phyloP scores from a whole-genome alignment of 2,797 vertebrate species.

The Micrastur ruficollis region DNA sequence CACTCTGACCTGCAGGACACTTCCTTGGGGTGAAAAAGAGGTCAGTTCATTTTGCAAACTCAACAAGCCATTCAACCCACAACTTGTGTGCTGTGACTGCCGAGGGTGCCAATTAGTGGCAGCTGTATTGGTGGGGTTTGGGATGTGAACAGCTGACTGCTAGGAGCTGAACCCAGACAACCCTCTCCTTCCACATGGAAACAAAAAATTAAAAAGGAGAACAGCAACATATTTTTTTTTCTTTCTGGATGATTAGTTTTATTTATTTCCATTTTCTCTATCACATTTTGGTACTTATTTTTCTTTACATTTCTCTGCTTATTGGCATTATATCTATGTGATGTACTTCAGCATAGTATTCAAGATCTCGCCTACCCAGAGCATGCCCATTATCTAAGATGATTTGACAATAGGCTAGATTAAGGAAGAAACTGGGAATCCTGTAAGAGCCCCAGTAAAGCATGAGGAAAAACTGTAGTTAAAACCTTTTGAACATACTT shows the following conservation, averaged over 20 bases:
- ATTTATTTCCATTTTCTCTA: background rate
- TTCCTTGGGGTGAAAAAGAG: background rate
- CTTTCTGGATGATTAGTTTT: background rate
- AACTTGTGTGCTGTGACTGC: background rate
- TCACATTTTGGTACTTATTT: background rate
- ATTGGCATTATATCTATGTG: background rate
- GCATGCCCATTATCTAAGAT: background rate
- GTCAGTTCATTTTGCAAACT: background rate
- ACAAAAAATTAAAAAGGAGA: background rate
- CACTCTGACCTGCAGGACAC: background rate
- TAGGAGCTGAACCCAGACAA: background rate
- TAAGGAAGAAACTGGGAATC: background rate
- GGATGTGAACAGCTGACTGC: conserved; percentile 12
- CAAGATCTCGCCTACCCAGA: background rate
- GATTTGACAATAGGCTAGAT: background rate
- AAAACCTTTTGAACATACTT: background rate
- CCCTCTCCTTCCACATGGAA: background rate
- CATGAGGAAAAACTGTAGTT: background rate
- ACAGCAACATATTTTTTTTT: background rate
- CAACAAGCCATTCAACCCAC: background rate
- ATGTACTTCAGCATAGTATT: background rate
- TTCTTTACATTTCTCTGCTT: background rate
- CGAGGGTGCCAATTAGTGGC: conserved; percentile 29
- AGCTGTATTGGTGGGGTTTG: background rate
- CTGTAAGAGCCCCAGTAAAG: background rate